Conservation (phyloP, 2,888 invertebrate species). For the Mimas tiliae region DNA sequence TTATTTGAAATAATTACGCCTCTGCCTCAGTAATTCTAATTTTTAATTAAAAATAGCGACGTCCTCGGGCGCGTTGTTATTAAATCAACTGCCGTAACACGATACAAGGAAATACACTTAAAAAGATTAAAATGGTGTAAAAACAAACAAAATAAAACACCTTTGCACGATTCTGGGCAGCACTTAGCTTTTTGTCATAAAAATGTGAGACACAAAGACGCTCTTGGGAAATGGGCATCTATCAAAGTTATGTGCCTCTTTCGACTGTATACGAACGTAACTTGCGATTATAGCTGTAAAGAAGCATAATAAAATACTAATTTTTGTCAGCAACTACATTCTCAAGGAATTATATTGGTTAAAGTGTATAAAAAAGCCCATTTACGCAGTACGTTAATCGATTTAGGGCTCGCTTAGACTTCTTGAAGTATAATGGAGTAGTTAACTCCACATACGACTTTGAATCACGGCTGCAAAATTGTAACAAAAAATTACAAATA, state of each 20-base stretch:
- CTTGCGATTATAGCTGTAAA: constrained; percentile 8
- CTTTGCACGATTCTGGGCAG: constrained; percentile 5
- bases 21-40: background rate
- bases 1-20: background rate
- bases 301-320: constrained; percentile 12
- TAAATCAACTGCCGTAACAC: constrained; percentile 5
- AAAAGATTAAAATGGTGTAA: constrained; percentile 10
- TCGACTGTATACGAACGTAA: background rate
- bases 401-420: too few relatives aligned
- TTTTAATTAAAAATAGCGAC: constrained; percentile 11
- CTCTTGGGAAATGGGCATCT: constrained; percentile 8
- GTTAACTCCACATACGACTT: too few relatives aligned
- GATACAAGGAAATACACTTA: constrained; percentile 17
- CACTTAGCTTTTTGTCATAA: constrained; percentile 19
- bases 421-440: too few relatives aligned
- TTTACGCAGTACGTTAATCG: too few relatives aligned
- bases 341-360: too few relatives aligned
- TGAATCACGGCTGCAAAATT: too few relatives aligned
- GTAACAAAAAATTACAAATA: too few relatives aligned
- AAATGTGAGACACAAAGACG: constrained; percentile 2
- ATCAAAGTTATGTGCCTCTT: constrained; percentile 5
- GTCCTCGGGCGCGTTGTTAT: background rate
- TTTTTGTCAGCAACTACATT: background rate
- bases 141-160: constrained; percentile 8
- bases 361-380: too few relatives aligned